Percentiles rank a stretch among this genome's conserved stretches.
phyloP scores from a whole-genome alignment of 1,140 invertebrate genomes.

The Drosophila yakuba region DNA sequence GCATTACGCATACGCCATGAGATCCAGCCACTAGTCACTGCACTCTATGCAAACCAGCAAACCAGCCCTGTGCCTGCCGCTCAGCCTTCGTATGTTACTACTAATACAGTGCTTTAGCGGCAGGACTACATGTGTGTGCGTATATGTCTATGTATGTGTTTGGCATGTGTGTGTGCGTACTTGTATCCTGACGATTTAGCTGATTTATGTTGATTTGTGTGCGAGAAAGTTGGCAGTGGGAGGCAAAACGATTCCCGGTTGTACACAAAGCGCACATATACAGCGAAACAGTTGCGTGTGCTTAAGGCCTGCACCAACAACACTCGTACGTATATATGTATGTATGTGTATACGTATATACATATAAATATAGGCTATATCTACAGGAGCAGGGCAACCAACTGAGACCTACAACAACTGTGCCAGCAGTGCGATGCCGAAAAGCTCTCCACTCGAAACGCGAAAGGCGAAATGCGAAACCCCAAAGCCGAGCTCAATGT shows the following conservation, averaged over 20 bases:
- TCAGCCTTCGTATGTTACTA: conserved; percentile 58
- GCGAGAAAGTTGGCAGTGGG: conserved; percentile 60
- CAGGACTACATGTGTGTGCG: conserved; percentile 6
- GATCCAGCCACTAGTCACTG: conserved; percentile 47
- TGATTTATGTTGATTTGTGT: conserved; percentile 82
- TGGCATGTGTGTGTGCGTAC: conserved; percentile 33
- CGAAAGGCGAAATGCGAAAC: conserved; percentile 14
- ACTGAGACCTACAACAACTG: conserved; percentile 62
- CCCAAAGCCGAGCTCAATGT: conserved; percentile 3
- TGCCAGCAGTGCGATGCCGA: conserved; percentile 56
- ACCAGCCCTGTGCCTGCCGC: conserved; percentile 44
- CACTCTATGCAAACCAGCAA: conserved; percentile 45
- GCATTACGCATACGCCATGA: conserved; percentile 56
- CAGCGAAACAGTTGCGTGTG: conserved; percentile 57
- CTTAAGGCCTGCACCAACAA: conserved; percentile 76
- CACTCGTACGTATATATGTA: background rate
- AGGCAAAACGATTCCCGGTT: conserved; percentile 70
- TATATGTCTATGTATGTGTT: conserved; percentile 3
- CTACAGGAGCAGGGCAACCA: conserved; percentile 42
- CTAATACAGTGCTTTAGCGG: conserved; percentile 65
- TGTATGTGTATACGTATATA: background rate
- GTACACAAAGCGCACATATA: conserved; percentile 53
- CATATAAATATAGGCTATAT: conserved; percentile 19
- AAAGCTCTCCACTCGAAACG: conserved; percentile 40
- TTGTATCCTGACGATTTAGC: conserved; percentile 75